phyloP scores from a whole-genome alignment of 1,140 invertebrate genomes.

The Bombus fervidus region DNA sequence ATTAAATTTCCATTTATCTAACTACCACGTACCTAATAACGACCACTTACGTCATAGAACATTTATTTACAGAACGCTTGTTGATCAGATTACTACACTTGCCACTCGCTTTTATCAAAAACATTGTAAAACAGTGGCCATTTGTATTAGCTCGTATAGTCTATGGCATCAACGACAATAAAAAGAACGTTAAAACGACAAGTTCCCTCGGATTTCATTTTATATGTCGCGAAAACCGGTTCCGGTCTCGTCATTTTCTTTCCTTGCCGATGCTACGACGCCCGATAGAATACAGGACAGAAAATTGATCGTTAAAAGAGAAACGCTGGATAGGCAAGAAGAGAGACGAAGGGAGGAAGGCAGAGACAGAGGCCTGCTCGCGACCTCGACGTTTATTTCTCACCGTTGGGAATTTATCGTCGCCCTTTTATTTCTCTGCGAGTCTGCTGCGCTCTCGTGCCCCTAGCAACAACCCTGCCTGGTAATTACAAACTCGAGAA shows the following conservation, averaged over 20 bases:
- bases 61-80: no score
- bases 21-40: no score
- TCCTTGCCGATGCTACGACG: background rate
- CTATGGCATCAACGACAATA: no score
- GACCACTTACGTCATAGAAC: no score
- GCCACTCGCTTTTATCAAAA: no score
- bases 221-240: background rate
- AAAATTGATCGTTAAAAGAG: slow-evolving; percentile 16
- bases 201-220: background rate
- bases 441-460: slow-evolving; percentile 20
- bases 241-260: background rate
- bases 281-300: background rate
- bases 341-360: no score
- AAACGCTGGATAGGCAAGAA: background rate
- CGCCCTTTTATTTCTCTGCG: slow-evolving; percentile 40
- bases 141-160: no score
- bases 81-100: no score
- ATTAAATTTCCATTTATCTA: no score
- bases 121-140: no score
- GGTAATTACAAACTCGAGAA: slow-evolving; percentile 47
- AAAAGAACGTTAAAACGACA: no score
- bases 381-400: slow-evolving; percentile 54
- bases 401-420: slow-evolving; percentile 44
- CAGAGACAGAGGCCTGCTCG: background rate
- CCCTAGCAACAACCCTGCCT: slow-evolving; percentile 50